Base-by-base conservation (phyloP, 2,797 vertebrate genomes). In the Fistularia commersonii region DNA sequence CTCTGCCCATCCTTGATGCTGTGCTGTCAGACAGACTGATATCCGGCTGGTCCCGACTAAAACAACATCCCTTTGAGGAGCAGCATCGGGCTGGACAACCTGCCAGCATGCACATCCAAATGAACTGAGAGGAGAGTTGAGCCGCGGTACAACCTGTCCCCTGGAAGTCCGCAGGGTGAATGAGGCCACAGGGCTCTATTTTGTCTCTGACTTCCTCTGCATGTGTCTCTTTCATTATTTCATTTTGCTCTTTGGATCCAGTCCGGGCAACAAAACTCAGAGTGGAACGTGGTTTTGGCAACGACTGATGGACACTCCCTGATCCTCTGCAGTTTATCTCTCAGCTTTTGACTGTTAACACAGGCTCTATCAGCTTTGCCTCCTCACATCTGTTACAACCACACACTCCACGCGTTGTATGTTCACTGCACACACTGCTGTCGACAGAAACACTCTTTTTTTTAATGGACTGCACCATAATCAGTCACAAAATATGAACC, bases 21-120 rank as follows among this genome's bases (percentile, higher is more conserved):
- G 56, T 11, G 32, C 59, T 41, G 59, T 61, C 57, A 69, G 46
- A 66, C 48, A 56, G 60, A 15, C 39, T 38, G 39, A 38, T 34
- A 47, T 47, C 51, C 71, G 61, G 69, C 52, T 34, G 8, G 8
- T 8, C 48, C 89, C 89, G 80, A 88, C 86, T 84, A 76, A 57
- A 67, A 75, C 83, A 89, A 88, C 88, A 89, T 71, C 40, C 34
- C 57, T 39, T 35, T 76, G 77, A 69, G 56, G 61, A 60, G 79
- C 81, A 89, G 64, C 3, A 13, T 58, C 4, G 23, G 23, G 23
- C 23, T 23, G 23, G 23, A 23, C 23, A 23, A 23, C 23, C 23
- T 23, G 23, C 23, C 23, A 23, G 23, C 23, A 23, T 23, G 23
- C 23, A 23, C 23, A 23, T 23, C 23, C 23, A 23, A 23, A 23